Base-by-base conservation (phyloP, 1,140 invertebrate species). In the Gyrodactylus bullatarudis region DNA sequence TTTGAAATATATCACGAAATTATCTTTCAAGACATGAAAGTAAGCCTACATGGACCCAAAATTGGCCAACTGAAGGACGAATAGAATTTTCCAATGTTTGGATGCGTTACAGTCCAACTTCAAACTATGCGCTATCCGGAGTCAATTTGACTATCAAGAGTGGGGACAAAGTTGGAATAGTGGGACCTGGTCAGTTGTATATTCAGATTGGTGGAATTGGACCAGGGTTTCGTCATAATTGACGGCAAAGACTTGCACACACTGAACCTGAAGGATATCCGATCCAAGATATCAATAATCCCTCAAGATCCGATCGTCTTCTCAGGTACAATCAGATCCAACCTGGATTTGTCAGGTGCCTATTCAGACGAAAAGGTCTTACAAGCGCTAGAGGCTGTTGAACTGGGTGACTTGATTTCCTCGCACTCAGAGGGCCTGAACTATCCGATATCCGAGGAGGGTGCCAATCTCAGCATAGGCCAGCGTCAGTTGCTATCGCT, bases 401-500 rank as follows among this genome's bases (percentile, higher is more conserved):
- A 79, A 71, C 74, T 80, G 0, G 75, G 75, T 74, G 77, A 82
- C 24, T 77, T 79, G 0, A 77, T 78, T n/a, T 25, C 26, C 20
- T 0, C 2, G 0, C 23, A n/a, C 22, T 1, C 71, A 20, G 68
- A 25, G n/a, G 74, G 74, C 25, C 68, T 76, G 16, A 72, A 75
- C 20, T 68, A 72, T 22, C n/a, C 22, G 0, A 23, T 68, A 25
- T 69, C 24, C n/a, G 69, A 74, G 20, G 75, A 72, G 0, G 75
- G 75, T 24, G 74, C 73, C 16, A 75, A 74, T 75, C 22, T 72
- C 1, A 82, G 82, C 77, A 81, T 84, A 75, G 83, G 84, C 1
- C 83, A 84, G 76, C 76, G 81, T 71, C 83, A 84, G 77, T 77
- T 85, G 34, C 76, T 85, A 22, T 85, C 84, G 76, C 77, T 85